Conservation (phyloP, 2,888 invertebrate genomes). For the Ichneumoninae sp. region DNA sequence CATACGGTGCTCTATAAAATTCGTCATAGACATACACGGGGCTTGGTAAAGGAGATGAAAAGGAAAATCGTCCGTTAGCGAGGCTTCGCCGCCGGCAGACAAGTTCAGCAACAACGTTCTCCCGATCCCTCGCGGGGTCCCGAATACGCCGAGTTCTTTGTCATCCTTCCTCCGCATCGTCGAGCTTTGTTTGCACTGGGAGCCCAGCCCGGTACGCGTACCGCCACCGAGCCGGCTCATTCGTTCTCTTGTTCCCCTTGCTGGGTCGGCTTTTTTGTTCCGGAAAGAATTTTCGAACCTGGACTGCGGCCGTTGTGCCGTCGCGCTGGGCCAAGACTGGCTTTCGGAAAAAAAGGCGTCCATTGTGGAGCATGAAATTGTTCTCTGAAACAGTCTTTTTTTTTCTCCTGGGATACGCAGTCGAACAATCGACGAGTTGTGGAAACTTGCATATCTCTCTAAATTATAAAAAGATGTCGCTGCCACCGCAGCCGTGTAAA, state of each 20-base stretch:
- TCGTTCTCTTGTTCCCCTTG: not conserved
- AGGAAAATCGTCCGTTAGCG: slow-evolving; percentile 38
- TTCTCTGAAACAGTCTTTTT: not conserved
- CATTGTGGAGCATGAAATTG: not conserved
- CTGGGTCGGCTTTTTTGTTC: slow-evolving; percentile 12
- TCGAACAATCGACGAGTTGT: no score
- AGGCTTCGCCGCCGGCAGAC: slow-evolving; percentile 27
- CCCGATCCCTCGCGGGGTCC: not conserved
- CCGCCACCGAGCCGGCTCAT: slow-evolving; percentile 1
- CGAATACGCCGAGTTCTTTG: slow-evolving; percentile 35
- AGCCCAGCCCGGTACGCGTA: not conserved
- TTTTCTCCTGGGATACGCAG: no score
- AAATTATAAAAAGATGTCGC: no score
- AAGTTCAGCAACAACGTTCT: slow-evolving; percentile 11
- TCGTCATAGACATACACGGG: not conserved
- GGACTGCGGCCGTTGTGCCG: not conserved
- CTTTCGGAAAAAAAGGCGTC: not conserved
- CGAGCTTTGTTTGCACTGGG: slow-evolving; percentile 54
- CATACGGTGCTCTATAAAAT: not conserved
- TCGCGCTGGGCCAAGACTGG: not conserved
- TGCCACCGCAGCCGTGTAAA: no score
- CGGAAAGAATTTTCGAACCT: not conserved
- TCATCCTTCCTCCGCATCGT: slow-evolving; percentile 42
- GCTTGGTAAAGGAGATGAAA: slow-evolving; percentile 19
- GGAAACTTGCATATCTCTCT: no score